phyloP scores from a whole-genome alignment of 2,113 vertebrate genomes.

The Tragelaphus strepsiceros region DNA sequence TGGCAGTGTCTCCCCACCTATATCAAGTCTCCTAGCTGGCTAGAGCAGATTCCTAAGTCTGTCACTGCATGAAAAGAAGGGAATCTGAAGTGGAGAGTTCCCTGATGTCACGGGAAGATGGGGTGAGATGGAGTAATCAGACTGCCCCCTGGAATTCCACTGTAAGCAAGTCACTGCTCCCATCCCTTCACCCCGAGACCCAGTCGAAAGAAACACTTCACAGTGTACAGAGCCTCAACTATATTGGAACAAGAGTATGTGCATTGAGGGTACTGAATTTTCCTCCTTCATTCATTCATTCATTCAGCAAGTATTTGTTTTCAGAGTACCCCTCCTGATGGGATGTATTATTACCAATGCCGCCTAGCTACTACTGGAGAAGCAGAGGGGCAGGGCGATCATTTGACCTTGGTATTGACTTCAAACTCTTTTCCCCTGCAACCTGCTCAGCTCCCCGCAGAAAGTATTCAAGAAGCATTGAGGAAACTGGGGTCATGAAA shows the following conservation, averaged over 20 bases:
- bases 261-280: not conserved
- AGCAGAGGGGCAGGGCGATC: not conserved
- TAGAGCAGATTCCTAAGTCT: not conserved
- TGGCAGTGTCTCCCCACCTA: not conserved
- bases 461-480: not conserved
- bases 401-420: not conserved
- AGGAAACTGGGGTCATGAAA: slow-evolving; percentile 1
- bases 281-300: not conserved
- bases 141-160: not conserved
- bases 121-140: not conserved
- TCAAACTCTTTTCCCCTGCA: not conserved
- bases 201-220: not conserved
- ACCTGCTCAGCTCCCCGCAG: not conserved
- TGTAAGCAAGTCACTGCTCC: not conserved
- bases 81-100: not conserved
- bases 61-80: not conserved
- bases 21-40: not conserved
- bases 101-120: not conserved
- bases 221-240: not conserved
- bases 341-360: not conserved
- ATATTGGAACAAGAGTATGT: not conserved
- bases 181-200: not conserved
- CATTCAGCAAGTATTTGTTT: not conserved
- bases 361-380: not conserved
- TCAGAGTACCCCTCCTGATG: not conserved